Conservation (phyloP, 1,140 invertebrate genomes). For the Acyrthosiphon pisum region DNA sequence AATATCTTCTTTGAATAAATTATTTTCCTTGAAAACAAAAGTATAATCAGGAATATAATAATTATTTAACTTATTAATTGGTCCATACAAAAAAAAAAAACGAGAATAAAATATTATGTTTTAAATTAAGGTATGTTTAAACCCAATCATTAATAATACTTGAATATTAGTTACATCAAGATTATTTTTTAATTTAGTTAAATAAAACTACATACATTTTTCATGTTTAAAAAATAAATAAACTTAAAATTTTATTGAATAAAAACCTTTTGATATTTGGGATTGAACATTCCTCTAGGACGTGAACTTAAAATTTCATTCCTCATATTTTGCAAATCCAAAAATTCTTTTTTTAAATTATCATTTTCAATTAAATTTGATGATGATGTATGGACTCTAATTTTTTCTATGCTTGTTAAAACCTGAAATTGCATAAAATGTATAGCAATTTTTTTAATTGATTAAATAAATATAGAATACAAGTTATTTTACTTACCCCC, state of each 20-base stretch:
- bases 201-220: no score
- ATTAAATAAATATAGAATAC: background rate
- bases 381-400: slow-evolving; percentile 5
- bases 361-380: slow-evolving; percentile 19
- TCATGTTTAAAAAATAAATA: no score
- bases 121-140: no score
- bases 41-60: no score
- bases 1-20: slow-evolving; percentile 40
- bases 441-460: background rate
- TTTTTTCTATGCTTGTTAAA: slow-evolving; percentile 45
- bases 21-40: slow-evolving; percentile 16
- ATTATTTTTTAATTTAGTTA: no score
- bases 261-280: slow-evolving; percentile 51
- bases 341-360: slow-evolving; percentile 44
- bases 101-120: no score
- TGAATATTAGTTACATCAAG: no score
- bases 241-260: background rate
- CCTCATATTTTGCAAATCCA: slow-evolving; percentile 5
- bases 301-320: slow-evolving; percentile 37
- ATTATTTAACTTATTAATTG: no score
- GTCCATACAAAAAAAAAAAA: no score
- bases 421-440: background rate
- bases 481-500: background rate
- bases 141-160: no score
- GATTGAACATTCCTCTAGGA: slow-evolving; percentile 50